phyloP scores from a whole-genome alignment of 2,888 invertebrate species.

The Erynnis tages region DNA sequence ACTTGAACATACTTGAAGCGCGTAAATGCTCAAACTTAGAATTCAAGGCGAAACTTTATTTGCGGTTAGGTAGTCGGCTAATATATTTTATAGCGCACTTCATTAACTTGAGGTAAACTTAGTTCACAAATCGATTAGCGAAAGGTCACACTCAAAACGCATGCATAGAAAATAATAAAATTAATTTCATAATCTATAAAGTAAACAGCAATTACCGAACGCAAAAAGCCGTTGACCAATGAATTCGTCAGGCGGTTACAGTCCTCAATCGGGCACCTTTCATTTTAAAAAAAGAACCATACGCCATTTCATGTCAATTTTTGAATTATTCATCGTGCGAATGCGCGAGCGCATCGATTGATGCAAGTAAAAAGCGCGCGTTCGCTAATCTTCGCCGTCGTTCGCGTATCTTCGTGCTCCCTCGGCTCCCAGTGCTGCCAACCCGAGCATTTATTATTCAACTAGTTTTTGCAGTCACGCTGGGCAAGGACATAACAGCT shows the following conservation, averaged over 20 bases:
- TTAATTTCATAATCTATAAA: constrained; percentile 48
- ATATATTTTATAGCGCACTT: constrained; percentile 56
- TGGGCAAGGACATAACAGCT: constrained; percentile 75
- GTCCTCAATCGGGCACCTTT: constrained; percentile 82
- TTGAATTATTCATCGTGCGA: constrained; percentile 81
- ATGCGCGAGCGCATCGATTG: constrained; percentile 81
- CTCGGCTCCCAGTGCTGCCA: constrained; percentile 73
- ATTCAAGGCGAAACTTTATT: constrained; percentile 61
- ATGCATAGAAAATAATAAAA: constrained; percentile 19
- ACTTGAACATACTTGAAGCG: not conserved
- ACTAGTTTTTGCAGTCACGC: constrained; percentile 79
- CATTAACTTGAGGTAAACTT: constrained; percentile 36
- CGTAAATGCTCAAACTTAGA: constrained; percentile 21
- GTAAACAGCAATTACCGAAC: constrained; percentile 73
- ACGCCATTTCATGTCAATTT: constrained; percentile 82
- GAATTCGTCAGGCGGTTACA: constrained; percentile 82
- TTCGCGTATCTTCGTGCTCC: constrained; percentile 61
- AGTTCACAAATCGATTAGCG: constrained; percentile 14
- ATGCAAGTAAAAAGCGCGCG: constrained; percentile 79
- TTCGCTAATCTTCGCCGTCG: constrained; percentile 79
- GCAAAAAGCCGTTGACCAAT: constrained; percentile 79
- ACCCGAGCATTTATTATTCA: constrained; percentile 73
- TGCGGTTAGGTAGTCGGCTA: constrained; percentile 70
- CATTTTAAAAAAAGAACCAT: constrained; percentile 80
- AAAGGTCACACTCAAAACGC: constrained; percentile 20